phyloP scores from a whole-genome alignment of 2,797 vertebrate genomes.

The Sylvia borin region DNA sequence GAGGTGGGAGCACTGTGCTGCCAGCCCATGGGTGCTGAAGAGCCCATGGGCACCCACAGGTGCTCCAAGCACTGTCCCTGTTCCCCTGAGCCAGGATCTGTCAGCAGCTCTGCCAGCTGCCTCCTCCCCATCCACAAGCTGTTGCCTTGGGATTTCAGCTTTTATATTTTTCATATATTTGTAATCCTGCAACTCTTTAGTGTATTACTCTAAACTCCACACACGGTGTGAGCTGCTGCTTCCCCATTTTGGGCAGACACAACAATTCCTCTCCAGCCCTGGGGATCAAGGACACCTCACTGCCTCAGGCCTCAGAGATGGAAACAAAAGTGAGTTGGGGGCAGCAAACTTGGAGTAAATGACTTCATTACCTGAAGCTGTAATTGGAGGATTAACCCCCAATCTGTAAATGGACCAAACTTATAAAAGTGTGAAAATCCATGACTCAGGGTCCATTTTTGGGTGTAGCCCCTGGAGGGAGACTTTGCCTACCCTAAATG shows the following conservation, averaged over 20 bases:
- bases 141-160: background rate
- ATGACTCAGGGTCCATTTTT: background rate
- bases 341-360: background rate
- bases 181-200: background rate
- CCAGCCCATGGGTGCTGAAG: background rate
- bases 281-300: background rate
- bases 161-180: background rate
- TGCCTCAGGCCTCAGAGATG: background rate
- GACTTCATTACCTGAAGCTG: background rate
- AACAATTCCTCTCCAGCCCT: background rate
- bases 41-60: background rate
- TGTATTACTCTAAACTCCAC: accelerated
- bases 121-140: background rate
- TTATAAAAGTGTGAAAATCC: background rate
- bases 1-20: background rate
- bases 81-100: accelerated
- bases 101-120: background rate
- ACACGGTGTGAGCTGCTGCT: background rate
- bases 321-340: background rate
- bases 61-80: background rate
- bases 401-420: background rate
- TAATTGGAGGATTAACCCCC: background rate
- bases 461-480: background rate
- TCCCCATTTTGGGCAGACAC: background rate
- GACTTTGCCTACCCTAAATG: accelerated